These are phyloP conservation scores for Peromyscus polionotus DNA, from an alignment of 2,113 vertebrate species.

Conservation along the genomic window DNA sequence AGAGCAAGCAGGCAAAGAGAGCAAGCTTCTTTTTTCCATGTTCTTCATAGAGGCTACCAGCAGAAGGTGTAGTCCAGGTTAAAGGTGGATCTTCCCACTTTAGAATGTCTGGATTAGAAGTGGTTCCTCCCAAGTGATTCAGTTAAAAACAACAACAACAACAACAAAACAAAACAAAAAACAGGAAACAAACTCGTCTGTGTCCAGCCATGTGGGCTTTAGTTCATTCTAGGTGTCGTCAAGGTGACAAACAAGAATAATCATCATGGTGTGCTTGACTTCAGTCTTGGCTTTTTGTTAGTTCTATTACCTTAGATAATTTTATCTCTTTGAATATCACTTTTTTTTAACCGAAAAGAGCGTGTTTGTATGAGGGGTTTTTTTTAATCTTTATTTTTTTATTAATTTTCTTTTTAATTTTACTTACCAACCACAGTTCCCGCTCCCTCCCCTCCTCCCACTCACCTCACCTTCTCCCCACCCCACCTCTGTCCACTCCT, in stretches of 20 bases:
- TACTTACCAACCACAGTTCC: no score
- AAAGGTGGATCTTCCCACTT: background rate
- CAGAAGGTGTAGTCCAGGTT: background rate
- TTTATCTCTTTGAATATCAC: background rate
- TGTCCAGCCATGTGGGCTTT: background rate
- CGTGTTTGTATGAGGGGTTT: background rate
- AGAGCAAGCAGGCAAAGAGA: background rate
- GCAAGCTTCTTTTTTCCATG: background rate
- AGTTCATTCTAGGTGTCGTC: background rate
- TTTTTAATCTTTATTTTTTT: no score
- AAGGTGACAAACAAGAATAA: background rate
- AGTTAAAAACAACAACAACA: background rate
- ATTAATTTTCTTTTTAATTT: no score
- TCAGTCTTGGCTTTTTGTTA: slow-evolving; percentile 6
- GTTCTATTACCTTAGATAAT: background rate
- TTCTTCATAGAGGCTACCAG: background rate
- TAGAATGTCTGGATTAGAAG: background rate
- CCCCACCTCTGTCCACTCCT: no score
- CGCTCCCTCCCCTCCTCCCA: no score
- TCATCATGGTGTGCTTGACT: background rate
- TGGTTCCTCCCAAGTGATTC: background rate
- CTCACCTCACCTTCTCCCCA: no score
- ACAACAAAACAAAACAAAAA: no score
- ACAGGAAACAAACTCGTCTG: no score
- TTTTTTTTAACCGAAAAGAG: slow-evolving; percentile 16